Evolutionary conservation across 2,113 vertebrate genomes (phyloP), one percentile per base, ranked within the genome.

Genomic region (Athene cunicularia): DNA sequence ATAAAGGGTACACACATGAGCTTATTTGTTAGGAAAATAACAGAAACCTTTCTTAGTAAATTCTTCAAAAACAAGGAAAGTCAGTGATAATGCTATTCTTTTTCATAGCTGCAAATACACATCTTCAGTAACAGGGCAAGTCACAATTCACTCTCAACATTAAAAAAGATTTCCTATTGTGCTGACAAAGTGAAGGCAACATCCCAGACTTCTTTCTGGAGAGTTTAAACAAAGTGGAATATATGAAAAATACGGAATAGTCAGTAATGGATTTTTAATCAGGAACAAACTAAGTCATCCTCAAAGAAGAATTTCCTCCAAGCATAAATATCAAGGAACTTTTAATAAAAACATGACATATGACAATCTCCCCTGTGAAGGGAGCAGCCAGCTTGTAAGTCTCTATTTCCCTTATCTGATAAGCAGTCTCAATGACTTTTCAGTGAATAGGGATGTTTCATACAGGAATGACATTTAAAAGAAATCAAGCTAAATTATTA

Each of bases 241-340:
- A 16, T 59, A 16, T 20, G 3, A 84, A 86, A 83, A 91, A 79
- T 53, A 47, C 37, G 50, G 63, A 83, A 43, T 70, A 90, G 64
- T 71, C 56, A 73, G 39, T 58, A 70, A 73, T 8, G 5, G 67
- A 70, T 86, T 96, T 94, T 95, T 50, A 86, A 87, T 56, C 26
- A 7, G 55, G n/a, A 82, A 58, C 8, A 76, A 88, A 80, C 9
- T 28, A 84, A 93, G 33, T 92, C 59, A 19, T 91, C 22, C 74
- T 82, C 47, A 89, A 86, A 93, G 63, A 94, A 90, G 53, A 79
- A 60, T 67, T 90, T 90, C 35, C 41, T 82, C 37, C 43, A 90
- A 88, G 68, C 43, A 71, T 89, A 86, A 86, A 93, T 55, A 77
- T 94, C 58, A 96, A 96, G 95, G 73, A 88, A 56, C 21, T 93